phyloP scores from a whole-genome alignment of 2,888 invertebrate species.

The Parnassius smintheus region DNA sequence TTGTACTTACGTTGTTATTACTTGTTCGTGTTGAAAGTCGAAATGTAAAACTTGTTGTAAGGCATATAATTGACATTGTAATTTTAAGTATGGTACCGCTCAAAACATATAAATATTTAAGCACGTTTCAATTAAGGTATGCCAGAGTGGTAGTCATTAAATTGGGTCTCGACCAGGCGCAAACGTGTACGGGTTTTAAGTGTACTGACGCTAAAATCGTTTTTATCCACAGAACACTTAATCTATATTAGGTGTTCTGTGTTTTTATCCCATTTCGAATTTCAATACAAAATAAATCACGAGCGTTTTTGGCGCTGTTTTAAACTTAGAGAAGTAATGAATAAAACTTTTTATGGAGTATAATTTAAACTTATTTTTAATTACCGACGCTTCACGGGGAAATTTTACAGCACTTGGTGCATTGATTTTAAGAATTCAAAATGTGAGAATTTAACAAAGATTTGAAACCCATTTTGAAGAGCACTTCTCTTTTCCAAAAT shows the following conservation, averaged over 20 bases:
- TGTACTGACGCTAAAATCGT: conserved; percentile 6
- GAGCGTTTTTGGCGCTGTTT: too few relatives aligned
- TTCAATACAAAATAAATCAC: conserved; percentile 7
- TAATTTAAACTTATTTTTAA: too few relatives aligned
- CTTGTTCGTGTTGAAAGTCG: conserved; percentile 1
- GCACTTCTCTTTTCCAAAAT: too few relatives aligned
- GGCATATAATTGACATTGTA: conserved; percentile 2
- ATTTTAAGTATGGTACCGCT: conserved; percentile 5
- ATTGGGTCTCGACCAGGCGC: conserved; percentile 8
- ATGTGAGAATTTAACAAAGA: too few relatives aligned
- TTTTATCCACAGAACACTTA: too few relatives aligned
- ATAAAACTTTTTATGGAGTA: too few relatives aligned
- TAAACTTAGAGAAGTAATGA: too few relatives aligned
- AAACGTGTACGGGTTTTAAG: conserved; percentile 17
- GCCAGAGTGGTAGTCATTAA: conserved; percentile 14
- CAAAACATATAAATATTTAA: conserved; percentile 24
- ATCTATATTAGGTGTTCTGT: too few relatives aligned
- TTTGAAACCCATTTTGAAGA: too few relatives aligned
- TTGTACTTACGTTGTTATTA: background rate
- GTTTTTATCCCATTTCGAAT: conserved; percentile 20
- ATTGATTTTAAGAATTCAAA: too few relatives aligned
- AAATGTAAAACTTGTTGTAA: conserved; percentile 8
- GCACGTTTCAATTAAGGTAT: conserved; percentile 20
- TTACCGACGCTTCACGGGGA: too few relatives aligned
- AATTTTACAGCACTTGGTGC: too few relatives aligned